Base-by-base conservation (phyloP, 2,888 invertebrate species). In the Apoderus coryli region DNA sequence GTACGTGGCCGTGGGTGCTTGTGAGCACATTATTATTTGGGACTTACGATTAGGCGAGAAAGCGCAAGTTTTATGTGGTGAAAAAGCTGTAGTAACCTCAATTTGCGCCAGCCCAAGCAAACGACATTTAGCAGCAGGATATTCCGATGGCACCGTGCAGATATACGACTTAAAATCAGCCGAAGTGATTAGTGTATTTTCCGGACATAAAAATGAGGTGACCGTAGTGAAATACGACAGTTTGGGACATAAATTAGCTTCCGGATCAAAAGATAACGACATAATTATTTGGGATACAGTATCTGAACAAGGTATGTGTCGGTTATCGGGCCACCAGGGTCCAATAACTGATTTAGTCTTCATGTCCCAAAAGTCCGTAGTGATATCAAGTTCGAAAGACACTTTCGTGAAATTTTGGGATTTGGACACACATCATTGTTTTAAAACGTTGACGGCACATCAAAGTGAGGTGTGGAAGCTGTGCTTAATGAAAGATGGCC, bases 361-460 rank as follows among this genome's bases (percentile, higher is more conserved):
- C 47, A 67, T 85, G 54, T 67, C 69, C 33, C 63, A 74, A 33
- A 67, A 71, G 41, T 69, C 75, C 42, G 65, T 77, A 39, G 55
- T 88, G 5, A 65, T 89, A 4, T 80, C 84, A 45, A 72, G 80
- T 19, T 92, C 93, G 0, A 92, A 89, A 56, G 98, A 98, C 54
- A 82, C 84, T 5, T 84, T 84, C 54, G 72, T 98, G 1, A 96
- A 95, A 57, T 89, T 98, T 55, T 98, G 96, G 96, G 89, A 96
- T 56, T 64, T 96, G 41, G 80, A 85, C 42, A 89, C 89, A 4
- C 84, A 90, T 46, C 84, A 89, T 50, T 96, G 95, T 56, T 96
- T 96, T 50, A 86, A 85, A 56, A 96, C 96, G 3, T 63, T 98
- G 28, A 76, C 86, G 22, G 92, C 88, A 34, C 82, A 86, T 59